Conservation (phyloP, 2,113 vertebrate species). For the Hydrolagus affinis region DNA sequence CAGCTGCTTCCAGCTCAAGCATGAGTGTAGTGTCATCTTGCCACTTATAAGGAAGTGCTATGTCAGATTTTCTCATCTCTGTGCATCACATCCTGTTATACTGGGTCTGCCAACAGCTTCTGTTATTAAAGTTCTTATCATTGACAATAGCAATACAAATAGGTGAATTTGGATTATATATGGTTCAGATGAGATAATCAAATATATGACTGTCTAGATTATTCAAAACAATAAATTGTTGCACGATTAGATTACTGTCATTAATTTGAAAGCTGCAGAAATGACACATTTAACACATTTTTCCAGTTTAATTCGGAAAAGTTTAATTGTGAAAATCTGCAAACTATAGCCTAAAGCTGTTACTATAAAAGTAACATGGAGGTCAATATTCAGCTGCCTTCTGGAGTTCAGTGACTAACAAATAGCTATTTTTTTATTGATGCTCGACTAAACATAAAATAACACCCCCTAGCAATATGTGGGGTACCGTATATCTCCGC, state of each 20-base stretch:
- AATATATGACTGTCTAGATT: background rate
- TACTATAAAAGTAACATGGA: too few species aligned
- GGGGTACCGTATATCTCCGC: too few species aligned
- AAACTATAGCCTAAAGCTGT: background rate
- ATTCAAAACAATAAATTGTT: background rate
- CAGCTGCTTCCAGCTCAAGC: conserved; percentile 41
- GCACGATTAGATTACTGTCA: background rate
- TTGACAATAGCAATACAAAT: conserved; percentile 55
- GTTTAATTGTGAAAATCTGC: background rate
- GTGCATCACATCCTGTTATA: conserved; percentile 44
- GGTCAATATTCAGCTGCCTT: too few species aligned
- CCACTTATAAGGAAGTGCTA: conserved; percentile 52
- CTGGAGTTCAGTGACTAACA: background rate
- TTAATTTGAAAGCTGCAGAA: background rate
- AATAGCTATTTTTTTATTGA: background rate
- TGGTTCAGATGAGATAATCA: conserved; percentile 41
- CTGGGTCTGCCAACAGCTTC: conserved; percentile 56
- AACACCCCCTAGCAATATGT: background rate
- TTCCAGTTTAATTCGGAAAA: background rate
- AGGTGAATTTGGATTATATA: conserved; percentile 39
- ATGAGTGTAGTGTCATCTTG: conserved; percentile 40
- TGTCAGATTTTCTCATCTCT: conserved; percentile 56
- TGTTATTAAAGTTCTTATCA: conserved; percentile 92
- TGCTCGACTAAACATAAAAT: background rate
- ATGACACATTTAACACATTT: background rate